Percentiles rank a stretch among this genome's conserved stretches.
phyloP scores from a whole-genome alignment of 2,113 vertebrate species.

The Mola mola region DNA sequence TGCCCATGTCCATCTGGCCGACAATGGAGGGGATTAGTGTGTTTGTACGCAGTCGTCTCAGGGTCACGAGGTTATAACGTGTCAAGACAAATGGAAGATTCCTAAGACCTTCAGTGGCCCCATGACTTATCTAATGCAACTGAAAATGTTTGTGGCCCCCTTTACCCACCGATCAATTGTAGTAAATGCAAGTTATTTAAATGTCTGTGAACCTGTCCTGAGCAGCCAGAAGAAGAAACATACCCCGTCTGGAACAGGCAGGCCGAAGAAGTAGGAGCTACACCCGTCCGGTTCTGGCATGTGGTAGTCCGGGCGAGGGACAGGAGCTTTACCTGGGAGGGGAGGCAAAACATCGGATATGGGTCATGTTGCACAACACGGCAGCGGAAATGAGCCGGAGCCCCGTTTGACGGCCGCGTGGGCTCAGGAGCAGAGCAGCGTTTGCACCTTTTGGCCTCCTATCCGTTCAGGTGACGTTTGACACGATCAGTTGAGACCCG shows the following conservation, averaged over 20 bases:
- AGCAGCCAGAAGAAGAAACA: constrained; percentile 42
- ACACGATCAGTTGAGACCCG: not conserved
- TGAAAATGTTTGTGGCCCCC: no score
- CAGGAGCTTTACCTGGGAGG: constrained; percentile 87
- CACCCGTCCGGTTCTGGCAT: constrained; percentile 91
- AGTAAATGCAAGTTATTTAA: no score
- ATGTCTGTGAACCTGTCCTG: not conserved
- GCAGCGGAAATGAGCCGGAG: not conserved
- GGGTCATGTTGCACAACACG: constrained; percentile 17
- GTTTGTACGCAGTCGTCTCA: no score
- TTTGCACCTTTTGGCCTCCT: constrained; percentile 4
- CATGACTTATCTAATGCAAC: no score
- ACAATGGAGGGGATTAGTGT: no score
- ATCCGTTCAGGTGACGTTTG: not conserved
- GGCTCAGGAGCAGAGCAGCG: not conserved
- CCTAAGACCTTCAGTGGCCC: no score
- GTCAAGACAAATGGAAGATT: no score
- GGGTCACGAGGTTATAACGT: no score
- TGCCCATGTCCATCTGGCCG: constrained; percentile 91
- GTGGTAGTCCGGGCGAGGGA: constrained; percentile 89
- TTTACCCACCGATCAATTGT: no score
- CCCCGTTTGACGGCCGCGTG: not conserved
- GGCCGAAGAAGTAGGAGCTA: constrained; percentile 90
- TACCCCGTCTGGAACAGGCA: constrained; percentile 91
- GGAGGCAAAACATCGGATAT: not conserved